Base-by-base conservation (phyloP, 2,888 invertebrate genomes). In the Bugula neritina region DNA sequence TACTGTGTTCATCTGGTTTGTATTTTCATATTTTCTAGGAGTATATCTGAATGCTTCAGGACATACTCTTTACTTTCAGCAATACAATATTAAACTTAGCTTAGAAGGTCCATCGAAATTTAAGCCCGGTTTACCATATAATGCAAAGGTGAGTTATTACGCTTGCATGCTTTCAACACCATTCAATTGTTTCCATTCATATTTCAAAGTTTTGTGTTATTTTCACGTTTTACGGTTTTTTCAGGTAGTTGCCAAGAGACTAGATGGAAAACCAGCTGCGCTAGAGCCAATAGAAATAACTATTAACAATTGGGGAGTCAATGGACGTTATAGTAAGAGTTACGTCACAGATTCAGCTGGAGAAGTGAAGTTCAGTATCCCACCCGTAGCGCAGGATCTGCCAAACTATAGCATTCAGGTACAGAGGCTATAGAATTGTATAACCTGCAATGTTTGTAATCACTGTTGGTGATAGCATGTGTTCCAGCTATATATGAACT, bases 51-150 rank as follows among this genome's bases (percentile, higher is more conserved):
- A 63, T 31, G 63, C 63, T 10, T 25, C 63, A 25, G 31, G 31
- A 5, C 63, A 63, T 10, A 63, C 63, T 13, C 63, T 63, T 17
- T 31, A 31, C 63, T 63, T 63, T 31, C 63, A 63, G 27, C 63
- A 63, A 27, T 63, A 63, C n/a, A 31, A 63, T 31, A 63, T 31
- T n/a, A 27, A 63, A n/a, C 63, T 63, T 10, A 31, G 10, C 5
- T 5, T 63, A 5, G 63, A 63, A 34, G 63, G 63, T 31, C 31
- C 86, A 1, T 85, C 87, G n/a, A 87, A 88, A 71, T 88, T 89
- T 74, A 88, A 89, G 69, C 88, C 89, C 0, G 89, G 89, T 25
- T 81, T 91, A 25, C 89, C 90, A 0, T 90, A 89, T 76, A 88
- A 88, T 76, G 87, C 90, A 71, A 89, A 88, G 85, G 88, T 90